phyloP scores from a whole-genome alignment of 2,113 vertebrate species.

The Phyllostomus hastatus region DNA sequence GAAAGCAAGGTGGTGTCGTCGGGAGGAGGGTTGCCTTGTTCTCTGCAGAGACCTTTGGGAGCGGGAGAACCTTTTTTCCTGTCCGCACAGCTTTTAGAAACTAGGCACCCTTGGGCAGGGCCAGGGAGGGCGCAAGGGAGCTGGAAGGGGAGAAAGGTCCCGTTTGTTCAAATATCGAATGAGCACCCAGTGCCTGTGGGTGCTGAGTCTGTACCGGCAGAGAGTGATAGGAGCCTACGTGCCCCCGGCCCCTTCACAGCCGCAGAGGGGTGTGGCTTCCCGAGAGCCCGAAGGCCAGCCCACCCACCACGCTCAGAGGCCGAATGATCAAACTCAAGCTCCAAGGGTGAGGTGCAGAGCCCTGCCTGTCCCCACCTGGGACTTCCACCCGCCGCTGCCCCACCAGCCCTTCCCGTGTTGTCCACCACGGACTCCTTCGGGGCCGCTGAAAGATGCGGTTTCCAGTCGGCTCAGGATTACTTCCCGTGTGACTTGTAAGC shows the following conservation, averaged over 20 bases:
- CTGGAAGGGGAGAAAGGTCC: background rate
- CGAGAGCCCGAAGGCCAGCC: background rate
- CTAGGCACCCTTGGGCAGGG: background rate
- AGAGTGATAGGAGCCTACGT: background rate
- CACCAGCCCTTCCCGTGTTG: background rate
- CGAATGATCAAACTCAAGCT: background rate
- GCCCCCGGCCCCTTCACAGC: too few species aligned
- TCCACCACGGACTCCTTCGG: background rate
- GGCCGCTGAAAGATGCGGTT: background rate
- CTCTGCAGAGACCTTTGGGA: background rate
- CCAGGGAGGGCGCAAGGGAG: background rate
- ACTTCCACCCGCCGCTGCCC: too few species aligned
- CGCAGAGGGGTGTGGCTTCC: background rate
- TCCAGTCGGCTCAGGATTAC: background rate
- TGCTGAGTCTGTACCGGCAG: background rate
- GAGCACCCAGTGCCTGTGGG: background rate
- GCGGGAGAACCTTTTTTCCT: background rate
- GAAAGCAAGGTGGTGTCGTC: background rate
- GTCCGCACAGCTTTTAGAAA: background rate
- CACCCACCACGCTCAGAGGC: background rate
- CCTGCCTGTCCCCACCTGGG: background rate
- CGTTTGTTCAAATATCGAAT: background rate
- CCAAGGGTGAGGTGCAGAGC: background rate
- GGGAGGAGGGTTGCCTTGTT: background rate
- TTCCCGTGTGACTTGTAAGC: background rate